Conservation (phyloP, 2,113 vertebrate genomes). For the Notarius lentiginosus region DNA sequence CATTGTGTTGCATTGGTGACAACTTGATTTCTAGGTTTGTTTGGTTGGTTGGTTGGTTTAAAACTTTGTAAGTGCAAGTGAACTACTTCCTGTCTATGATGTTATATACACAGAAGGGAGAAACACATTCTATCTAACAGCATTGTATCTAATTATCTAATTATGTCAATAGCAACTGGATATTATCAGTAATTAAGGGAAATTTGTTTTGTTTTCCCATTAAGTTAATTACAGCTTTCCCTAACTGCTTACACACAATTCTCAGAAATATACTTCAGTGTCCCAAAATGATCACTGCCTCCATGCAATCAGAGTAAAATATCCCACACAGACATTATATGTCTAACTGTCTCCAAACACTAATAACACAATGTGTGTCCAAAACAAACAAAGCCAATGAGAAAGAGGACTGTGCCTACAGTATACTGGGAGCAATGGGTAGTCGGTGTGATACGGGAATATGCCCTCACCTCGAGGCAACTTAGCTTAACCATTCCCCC, state of each 20-base stretch:
- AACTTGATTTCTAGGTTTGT: background rate
- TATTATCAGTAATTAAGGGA: slow-evolving; percentile 12
- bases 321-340: background rate
- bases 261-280: background rate
- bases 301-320: background rate
- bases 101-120: background rate
- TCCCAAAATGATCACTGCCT: background rate
- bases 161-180: background rate
- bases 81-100: background rate
- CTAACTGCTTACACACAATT: background rate
- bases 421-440: background rate
- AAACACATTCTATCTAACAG: background rate
- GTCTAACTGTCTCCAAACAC: background rate
- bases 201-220: slow-evolving; percentile 8
- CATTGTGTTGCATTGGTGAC: background rate
- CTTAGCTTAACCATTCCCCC: background rate
- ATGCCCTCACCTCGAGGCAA: background rate
- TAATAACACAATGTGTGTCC: background rate
- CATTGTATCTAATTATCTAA: slow-evolving; percentile 5
- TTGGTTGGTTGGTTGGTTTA: background rate
- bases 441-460: background rate
- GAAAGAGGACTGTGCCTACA: background rate
- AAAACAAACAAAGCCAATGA: background rate
- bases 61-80: background rate
- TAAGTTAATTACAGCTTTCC: slow-evolving; percentile 20